Conservation (phyloP, 53 echinoderm and acorn worm species). For the Hippasteria phrygiana region DNA sequence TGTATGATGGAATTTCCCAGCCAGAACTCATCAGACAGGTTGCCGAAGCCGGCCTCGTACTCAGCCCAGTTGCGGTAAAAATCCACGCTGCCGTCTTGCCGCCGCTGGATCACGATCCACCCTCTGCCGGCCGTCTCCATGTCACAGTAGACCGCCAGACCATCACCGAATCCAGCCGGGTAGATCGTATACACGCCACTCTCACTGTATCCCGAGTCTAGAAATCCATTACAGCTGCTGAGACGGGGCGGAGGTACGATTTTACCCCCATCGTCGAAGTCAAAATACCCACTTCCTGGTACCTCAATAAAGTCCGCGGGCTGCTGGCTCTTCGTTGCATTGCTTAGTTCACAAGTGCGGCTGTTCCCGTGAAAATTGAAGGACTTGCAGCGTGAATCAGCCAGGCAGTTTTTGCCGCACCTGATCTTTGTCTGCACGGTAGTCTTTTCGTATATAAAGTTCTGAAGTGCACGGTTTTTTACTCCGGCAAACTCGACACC, state of each 20-base stretch:
- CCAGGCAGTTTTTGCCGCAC: not conserved
- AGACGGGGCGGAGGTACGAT: not conserved
- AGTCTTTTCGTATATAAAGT: no score
- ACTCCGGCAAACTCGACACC: no score
- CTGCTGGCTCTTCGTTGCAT: not conserved
- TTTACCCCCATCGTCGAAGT: not conserved
- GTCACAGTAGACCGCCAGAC: slow-evolving; percentile 27
- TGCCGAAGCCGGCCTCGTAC: slow-evolving; percentile 3
- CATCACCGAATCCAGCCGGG: not conserved
- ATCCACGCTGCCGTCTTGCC: slow-evolving; percentile 16
- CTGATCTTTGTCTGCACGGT: no score
- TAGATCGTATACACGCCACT: slow-evolving; percentile 34
- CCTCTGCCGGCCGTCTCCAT: slow-evolving; percentile 14
- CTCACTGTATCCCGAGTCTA: not conserved
- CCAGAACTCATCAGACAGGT: slow-evolving; percentile 14
- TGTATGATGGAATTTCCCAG: not conserved
- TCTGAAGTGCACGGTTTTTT: no score
- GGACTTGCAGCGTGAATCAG: not conserved
- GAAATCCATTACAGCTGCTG: not conserved
- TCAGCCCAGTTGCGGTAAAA: slow-evolving; percentile 4
- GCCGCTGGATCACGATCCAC: slow-evolving; percentile 24
- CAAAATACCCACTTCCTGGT: slow-evolving; percentile 6
- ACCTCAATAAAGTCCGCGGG: not conserved
- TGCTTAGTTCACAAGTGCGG: not conserved
- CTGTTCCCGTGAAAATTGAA: slow-evolving; percentile 4